phyloP scores from a whole-genome alignment of 2,888 invertebrate genomes.

The Lamellibrachia satsuma region DNA sequence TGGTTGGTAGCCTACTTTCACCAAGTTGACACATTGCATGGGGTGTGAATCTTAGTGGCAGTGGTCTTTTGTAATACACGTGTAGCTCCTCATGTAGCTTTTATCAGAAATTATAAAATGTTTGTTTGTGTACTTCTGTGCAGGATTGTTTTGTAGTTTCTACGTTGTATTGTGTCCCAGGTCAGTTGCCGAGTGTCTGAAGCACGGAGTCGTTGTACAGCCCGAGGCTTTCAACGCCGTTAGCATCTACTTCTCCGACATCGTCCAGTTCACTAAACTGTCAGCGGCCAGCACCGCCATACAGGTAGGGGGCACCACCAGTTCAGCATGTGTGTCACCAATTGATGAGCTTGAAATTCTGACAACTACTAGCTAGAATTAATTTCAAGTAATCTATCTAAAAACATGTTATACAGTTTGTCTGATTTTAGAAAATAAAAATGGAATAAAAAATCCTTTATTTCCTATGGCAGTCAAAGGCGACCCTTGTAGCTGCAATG shows the following conservation, averaged over 20 bases:
- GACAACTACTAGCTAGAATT: neutral
- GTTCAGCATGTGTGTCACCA: neutral
- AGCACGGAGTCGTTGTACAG: slow-evolving; percentile 53
- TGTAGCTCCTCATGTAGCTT: neutral
- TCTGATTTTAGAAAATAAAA: neutral
- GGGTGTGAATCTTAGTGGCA: neutral
- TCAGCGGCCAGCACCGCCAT: slow-evolving; percentile 59
- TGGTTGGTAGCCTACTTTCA: neutral
- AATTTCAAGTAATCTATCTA: neutral
- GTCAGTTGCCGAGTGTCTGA: slow-evolving; percentile 61
- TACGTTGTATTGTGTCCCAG: slow-evolving; percentile 41
- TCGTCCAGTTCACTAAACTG: slow-evolving; percentile 58
- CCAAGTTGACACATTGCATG: neutral
- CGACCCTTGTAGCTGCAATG: neutral
- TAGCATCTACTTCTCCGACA: slow-evolving; percentile 63
- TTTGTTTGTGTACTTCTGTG: neutral
- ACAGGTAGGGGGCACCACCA: slow-evolving; percentile 46
- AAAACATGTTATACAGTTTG: neutral
- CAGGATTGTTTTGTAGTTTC: neutral
- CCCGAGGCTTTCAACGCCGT: slow-evolving; percentile 59
- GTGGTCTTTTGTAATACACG: neutral
- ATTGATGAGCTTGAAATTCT: neutral
- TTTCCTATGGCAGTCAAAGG: neutral
- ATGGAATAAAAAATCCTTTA: neutral
- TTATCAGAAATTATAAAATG: neutral